A percentile compares a stretch with the other conserved stretches of the same genome.
phyloP scores from a whole-genome alignment of 2,113 vertebrate species.

The Aphyosemion australe region DNA sequence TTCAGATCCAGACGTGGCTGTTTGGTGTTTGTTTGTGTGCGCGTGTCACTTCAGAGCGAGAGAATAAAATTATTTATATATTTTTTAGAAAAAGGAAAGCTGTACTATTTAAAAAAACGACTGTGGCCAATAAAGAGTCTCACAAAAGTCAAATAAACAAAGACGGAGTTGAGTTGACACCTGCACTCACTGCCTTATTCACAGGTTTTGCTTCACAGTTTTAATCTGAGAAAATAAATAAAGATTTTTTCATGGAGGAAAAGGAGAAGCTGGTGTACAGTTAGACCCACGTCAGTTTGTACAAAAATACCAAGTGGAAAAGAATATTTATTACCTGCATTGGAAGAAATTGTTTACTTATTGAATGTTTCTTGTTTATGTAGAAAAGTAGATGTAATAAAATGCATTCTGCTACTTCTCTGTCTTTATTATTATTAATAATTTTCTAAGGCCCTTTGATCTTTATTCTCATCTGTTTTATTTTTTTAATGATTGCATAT shows the following conservation, averaged over 20 bases:
- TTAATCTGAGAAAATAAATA: conserved; percentile 79
- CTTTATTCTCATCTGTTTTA: background rate
- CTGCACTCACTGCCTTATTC: conserved; percentile 94
- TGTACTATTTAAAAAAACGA: conserved; percentile 62
- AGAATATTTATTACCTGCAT: conserved; percentile 99
- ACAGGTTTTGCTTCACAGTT: conserved; percentile 88
- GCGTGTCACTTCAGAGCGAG: conserved; percentile 64
- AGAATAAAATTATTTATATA: conserved; percentile 78
- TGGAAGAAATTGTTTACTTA: conserved; percentile 96
- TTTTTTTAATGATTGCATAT: background rate
- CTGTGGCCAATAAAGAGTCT: conserved; percentile 66
- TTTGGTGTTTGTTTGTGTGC: conserved; percentile 62
- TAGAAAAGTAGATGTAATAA: conserved; percentile 99
- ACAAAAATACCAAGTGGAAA: conserved; percentile 94
- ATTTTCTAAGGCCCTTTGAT: background rate
- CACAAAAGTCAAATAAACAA: conserved; percentile 51
- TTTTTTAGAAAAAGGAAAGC: conserved; percentile 73
- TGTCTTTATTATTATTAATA: conserved; percentile 3
- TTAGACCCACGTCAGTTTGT: conserved; percentile 94
- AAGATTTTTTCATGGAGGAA: conserved; percentile 80
- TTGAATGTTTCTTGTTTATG: conserved; percentile 99
- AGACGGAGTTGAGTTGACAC: conserved; percentile 68
- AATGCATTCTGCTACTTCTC: conserved; percentile 87
- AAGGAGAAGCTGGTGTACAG: conserved; percentile 85
- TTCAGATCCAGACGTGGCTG: conserved; percentile 59